Evolutionary conservation across 1,140 invertebrate species (phyloP), one percentile per base, ranked within the genome.

Genomic region (Psilanteris sp.): DNA sequence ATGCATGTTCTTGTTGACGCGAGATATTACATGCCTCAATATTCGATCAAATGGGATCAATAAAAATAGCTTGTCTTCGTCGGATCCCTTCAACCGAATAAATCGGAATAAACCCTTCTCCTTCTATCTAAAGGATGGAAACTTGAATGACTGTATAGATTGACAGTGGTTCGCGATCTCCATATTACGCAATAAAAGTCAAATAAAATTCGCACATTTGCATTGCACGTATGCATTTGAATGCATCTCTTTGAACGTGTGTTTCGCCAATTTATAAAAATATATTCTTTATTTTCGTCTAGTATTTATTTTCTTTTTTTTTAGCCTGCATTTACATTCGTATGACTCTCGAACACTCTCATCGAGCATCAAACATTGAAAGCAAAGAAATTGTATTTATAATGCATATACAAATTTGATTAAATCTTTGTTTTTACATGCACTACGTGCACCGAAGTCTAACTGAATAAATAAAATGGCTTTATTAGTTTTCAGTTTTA

Each of bases 151-250:
- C 4, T 48, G 32, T 31, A 43, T 31, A 39, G 29, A 57, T 64
- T 61, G 34, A 31, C 43, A 31, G 10, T 44, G 43, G 52, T 52
- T 61, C 29, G 16, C 71, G 44, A 74, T 67, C 71, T 74, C 61
- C 52, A 67, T 67, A 68, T 75, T 67, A 67, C 62, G 61, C 71
- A 75, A 75, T 74, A 61, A 75, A 75, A 75, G 20, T 62, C 55
- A 43, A 61, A 55, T 34, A 62, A 46, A 67, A 75, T 75, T 50
- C 54, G 32, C 48, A 37, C 34, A 75, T 75, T 68, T 75, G 72
- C 72, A 75, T 75, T 55, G 46, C 55, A 43, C 43, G 59, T 50
- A 55, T 75, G 37, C 46, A 75, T 67, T 62, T 62, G 55, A 75
- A 68, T 55, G 55, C 62, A 26, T 44, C 32, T 11, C 62, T 75